These are phyloP conservation scores for Phocoena sinus DNA, from an alignment of 2,113 vertebrate genomes.

Conservation along the genomic window DNA sequence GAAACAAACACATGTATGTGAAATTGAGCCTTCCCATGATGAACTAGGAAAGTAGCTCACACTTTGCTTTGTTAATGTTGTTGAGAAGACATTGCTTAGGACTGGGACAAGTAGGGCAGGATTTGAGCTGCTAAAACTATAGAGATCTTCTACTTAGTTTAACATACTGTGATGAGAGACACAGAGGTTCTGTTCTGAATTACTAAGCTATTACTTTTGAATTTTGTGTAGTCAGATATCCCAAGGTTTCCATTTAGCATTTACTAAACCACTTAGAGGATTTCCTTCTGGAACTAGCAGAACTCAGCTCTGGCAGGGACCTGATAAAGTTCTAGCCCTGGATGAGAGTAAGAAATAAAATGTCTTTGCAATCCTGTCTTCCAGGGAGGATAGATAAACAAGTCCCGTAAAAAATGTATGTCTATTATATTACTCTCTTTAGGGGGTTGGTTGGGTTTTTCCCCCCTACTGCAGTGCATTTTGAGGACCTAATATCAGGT, in stretches of 20 bases:
- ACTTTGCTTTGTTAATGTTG: constrained; percentile 1
- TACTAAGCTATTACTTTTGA: constrained; percentile 57
- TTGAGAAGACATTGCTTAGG: background rate
- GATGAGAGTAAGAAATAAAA: constrained; percentile 50
- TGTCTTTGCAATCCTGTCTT: constrained; percentile 51
- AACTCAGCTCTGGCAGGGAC: constrained; percentile 53
- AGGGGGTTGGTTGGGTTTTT: background rate
- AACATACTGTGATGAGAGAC: background rate
- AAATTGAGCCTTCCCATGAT: background rate
- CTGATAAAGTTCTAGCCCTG: constrained; percentile 55
- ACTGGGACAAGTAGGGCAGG: background rate
- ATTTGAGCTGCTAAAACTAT: constrained; percentile 26
- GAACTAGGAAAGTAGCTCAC: background rate
- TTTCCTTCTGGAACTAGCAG: constrained; percentile 62
- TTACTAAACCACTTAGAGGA: constrained; percentile 59
- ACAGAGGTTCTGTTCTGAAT: constrained; percentile 45
- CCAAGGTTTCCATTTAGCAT: constrained; percentile 61
- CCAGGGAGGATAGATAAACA: constrained; percentile 26
- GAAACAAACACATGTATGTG: background rate
- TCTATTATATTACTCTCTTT: background rate
- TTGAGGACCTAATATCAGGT: constrained; percentile 44
- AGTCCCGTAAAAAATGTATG: constrained; percentile 33
- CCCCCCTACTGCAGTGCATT: background rate
- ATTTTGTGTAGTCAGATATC: constrained; percentile 50
- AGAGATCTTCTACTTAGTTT: background rate